phyloP scores from a whole-genome alignment of 2,888 invertebrate species.

The Keiferia lycopersicella region DNA sequence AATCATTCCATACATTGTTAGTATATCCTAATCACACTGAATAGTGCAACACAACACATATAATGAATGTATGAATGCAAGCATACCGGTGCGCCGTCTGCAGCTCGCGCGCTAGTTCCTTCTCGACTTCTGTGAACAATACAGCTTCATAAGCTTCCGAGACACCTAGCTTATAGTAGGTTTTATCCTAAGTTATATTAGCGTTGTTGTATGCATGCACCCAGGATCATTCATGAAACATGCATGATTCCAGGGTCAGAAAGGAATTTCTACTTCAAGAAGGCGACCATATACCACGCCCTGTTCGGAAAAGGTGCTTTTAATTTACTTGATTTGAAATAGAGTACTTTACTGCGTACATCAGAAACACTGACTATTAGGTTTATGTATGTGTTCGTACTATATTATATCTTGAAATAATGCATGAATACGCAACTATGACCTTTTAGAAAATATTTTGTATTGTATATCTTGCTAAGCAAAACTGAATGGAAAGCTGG shows the following conservation, averaged over 20 bases:
- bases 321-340: too few species aligned
- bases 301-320: too few species aligned
- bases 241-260: background rate
- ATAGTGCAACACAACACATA: background rate
- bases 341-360: too few species aligned
- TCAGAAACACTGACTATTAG: too few species aligned
- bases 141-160: slow-evolving; percentile 69
- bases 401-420: background rate
- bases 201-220: background rate
- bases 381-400: too few species aligned
- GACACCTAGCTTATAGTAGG: background rate
- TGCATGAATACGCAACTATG: background rate
- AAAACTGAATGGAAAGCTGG: background rate
- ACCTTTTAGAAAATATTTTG: background rate
- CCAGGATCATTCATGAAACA: too few species aligned
- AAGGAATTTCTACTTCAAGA: background rate
- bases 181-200: background rate
- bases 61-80: slow-evolving; percentile 31
- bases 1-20: too few species aligned
- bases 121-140: slow-evolving; percentile 72
- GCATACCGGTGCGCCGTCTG: slow-evolving; percentile 58
- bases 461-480: background rate
- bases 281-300: too few species aligned
- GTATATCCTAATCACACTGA: background rate
- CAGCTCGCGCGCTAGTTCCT: slow-evolving; percentile 48